A percentile compares a stretch with the other conserved stretches of the same genome.
Conservation (phyloP, 1,140 invertebrate genomes). For the Mactra quadrangularis region DNA sequence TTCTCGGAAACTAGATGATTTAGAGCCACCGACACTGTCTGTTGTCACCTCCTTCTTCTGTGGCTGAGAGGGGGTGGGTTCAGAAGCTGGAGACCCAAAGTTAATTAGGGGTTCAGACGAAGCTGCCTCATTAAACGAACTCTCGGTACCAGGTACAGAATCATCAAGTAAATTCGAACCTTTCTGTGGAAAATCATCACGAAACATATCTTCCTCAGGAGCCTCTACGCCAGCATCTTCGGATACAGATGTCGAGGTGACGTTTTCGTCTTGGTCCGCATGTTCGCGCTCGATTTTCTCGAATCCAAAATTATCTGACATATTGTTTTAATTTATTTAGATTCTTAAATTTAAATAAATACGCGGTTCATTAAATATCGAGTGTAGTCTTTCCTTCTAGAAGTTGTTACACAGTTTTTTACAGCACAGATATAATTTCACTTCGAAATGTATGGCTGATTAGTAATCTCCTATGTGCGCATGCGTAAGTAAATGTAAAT, state of each 20-base stretch:
- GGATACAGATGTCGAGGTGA: slow-evolving; percentile 42
- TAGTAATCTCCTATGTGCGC: slow-evolving; percentile 47
- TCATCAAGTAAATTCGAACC: slow-evolving; percentile 26
- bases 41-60: neutral
- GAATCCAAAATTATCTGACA: slow-evolving; percentile 48
- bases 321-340: neutral
- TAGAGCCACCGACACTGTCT: neutral
- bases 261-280: slow-evolving; percentile 35
- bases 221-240: slow-evolving; percentile 1
- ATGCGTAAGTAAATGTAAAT: slow-evolving; percentile 14
- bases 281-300: slow-evolving; percentile 38
- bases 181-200: neutral
- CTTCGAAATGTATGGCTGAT: slow-evolving; percentile 31
- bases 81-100: slow-evolving; percentile 1
- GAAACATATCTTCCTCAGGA: slow-evolving; percentile 43
- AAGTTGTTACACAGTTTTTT: neutral
- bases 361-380: too few species aligned
- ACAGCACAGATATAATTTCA: neutral
- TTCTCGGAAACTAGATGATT: neutral
- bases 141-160: neutral
- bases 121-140: slow-evolving; percentile 21
- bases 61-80: slow-evolving; percentile 6
- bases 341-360: neutral
- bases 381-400: too few species aligned
- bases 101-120: slow-evolving; percentile 31